phyloP scores from a whole-genome alignment of 2,113 vertebrate genomes.

The Serinus canaria region DNA sequence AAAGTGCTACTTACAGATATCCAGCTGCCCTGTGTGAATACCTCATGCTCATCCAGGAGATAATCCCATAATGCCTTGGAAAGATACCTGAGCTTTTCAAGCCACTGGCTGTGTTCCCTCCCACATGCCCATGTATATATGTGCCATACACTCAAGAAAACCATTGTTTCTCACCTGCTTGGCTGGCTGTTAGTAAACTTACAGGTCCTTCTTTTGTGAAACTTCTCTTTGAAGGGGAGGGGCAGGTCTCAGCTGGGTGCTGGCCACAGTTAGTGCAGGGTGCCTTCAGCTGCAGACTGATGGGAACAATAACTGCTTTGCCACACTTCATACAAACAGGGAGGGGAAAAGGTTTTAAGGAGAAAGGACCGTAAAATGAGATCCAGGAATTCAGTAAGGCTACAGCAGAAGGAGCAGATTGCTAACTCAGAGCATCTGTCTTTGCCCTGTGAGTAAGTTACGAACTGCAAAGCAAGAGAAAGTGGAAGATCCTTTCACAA shows the following conservation, averaged over 20 bases:
- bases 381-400: conserved; percentile 14
- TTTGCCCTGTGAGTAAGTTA: conserved; percentile 22
- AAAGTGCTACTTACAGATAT: background rate
- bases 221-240: background rate
- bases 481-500: conserved; percentile 62
- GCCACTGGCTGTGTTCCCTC: background rate
- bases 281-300: background rate
- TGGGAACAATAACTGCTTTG: background rate
- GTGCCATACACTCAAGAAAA: background rate
- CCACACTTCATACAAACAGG: background rate
- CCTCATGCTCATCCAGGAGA: background rate
- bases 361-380: conserved; percentile 20
- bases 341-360: background rate
- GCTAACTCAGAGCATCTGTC: conserved; percentile 38
- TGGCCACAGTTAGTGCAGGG: background rate
- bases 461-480: conserved; percentile 53
- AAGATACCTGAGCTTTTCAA: background rate
- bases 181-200: background rate
- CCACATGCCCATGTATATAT: rapidly evolving
- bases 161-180: background rate
- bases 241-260: background rate
- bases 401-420: background rate
- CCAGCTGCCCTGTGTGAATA: background rate
- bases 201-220: background rate
- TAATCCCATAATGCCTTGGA: background rate